A percentile compares a stretch with the other conserved stretches of the same genome.
Evolutionary conservation across 2,113 vertebrate genomes (phyloP).

Genomic region (Rhinogobius similis): DNA sequence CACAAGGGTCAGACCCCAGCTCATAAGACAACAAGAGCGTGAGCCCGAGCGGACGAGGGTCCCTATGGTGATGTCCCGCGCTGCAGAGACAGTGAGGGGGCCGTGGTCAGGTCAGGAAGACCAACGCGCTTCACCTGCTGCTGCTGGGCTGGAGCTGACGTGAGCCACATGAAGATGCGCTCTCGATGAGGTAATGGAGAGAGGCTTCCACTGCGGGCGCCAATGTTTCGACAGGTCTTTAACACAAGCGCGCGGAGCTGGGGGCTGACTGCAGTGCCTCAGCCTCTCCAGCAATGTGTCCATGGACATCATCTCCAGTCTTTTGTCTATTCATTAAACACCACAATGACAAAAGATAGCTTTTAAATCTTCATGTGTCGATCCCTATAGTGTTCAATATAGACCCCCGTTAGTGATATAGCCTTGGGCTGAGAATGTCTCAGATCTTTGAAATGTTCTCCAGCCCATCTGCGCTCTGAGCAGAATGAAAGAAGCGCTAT

Average conservation of each 20-base stretch:
- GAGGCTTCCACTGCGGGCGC: conserved; percentile 3
- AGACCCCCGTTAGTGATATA: neutral
- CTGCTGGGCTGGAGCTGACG: neutral
- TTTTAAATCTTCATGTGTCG: neutral
- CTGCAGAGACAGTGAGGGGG: neutral
- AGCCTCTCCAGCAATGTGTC: neutral
- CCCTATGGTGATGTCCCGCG: neutral
- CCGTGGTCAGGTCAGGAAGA: neutral
- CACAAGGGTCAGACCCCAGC: neutral
- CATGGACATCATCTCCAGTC: neutral
- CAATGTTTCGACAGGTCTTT: neutral
- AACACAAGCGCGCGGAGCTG: neutral
- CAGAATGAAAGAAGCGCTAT: neutral
- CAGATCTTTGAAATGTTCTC: neutral
- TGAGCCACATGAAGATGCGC: conserved; percentile 10
- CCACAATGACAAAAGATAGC: neutral
- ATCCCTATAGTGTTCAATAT: neutral
- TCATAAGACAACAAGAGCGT: neutral
- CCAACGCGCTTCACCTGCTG: conserved; percentile 8
- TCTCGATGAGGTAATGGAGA: conserved; percentile 11
- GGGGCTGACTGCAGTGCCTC: conserved; percentile 1
- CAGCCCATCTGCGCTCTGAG: neutral
- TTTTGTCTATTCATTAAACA: neutral
- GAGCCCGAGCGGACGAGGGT: neutral
- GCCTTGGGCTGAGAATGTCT: neutral